These are phyloP conservation scores for Sebastes goodei DNA, from an alignment of 2,797 vertebrate genomes.

Conservation along the genomic window DNA sequence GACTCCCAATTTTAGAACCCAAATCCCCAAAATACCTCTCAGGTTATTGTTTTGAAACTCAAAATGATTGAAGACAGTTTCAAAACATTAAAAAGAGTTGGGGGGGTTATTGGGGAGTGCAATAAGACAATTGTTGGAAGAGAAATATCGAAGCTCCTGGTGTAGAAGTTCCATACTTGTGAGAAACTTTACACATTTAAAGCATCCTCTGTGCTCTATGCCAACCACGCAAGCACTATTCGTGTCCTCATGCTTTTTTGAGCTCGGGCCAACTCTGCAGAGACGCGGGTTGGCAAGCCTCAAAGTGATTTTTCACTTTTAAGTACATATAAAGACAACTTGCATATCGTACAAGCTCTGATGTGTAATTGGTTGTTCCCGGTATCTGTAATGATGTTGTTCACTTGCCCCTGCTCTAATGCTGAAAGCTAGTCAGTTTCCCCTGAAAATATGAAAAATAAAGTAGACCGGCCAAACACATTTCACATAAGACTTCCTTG, in stretches of 20 bases:
- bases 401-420: not conserved
- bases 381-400: slow-evolving; percentile 21
- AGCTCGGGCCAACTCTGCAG: not conserved
- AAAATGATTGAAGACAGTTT: too few species aligned
- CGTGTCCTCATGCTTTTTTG: not conserved
- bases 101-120: too few species aligned
- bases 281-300: not conserved
- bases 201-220: not conserved
- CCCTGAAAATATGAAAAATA: slow-evolving; percentile 2
- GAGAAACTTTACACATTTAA: not conserved
- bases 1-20: too few species aligned
- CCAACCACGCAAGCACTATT: not conserved
- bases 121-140: not conserved
- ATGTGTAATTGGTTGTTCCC: slow-evolving; percentile 13
- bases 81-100: too few species aligned
- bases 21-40: too few species aligned
- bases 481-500: slow-evolving; percentile 10
- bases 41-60: not conserved
- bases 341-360: not conserved
- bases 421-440: not conserved
- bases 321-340: not conserved
- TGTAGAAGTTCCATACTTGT: not conserved
- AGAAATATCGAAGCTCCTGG: not conserved
- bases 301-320: not conserved
- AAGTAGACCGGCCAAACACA: slow-evolving; percentile 2